Percentiles rank a stretch among this genome's conserved stretches.
phyloP scores from a whole-genome alignment of 2,797 vertebrate genomes.

The Paratrypauchen microcephalus region DNA sequence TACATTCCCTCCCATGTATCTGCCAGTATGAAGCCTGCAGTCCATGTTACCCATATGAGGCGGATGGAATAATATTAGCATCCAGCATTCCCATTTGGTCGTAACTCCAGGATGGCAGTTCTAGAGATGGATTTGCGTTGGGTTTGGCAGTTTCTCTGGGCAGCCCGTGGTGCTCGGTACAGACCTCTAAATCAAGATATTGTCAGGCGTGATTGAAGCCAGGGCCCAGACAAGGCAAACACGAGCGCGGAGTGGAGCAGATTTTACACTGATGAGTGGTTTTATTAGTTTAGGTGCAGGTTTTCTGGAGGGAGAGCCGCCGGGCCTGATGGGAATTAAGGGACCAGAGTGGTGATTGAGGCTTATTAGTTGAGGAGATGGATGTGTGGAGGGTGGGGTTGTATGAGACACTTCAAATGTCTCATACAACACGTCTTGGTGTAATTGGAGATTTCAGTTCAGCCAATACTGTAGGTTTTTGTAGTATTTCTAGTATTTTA shows the following conservation, averaged over 20 bases:
- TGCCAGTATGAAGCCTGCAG: slow-evolving; percentile 60
- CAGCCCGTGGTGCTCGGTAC: slow-evolving; percentile 49
- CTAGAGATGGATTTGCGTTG: slow-evolving; percentile 72
- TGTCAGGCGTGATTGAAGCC: slow-evolving; percentile 74
- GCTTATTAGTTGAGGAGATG: neutral
- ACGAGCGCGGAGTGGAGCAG: slow-evolving; percentile 43
- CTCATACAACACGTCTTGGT: neutral
- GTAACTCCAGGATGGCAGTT: slow-evolving; percentile 71
- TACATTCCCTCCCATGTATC: slow-evolving; percentile 33
- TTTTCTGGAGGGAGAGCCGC: neutral
- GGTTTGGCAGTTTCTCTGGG: slow-evolving; percentile 71
- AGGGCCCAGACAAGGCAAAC: slow-evolving; percentile 51
- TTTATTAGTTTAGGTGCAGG: slow-evolving; percentile 9
- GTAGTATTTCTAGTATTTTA: no score
- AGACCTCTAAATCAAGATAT: slow-evolving; percentile 67
- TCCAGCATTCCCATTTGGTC: slow-evolving; percentile 62
- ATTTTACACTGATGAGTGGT: slow-evolving; percentile 15
- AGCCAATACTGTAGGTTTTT: neutral
- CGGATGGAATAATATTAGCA: slow-evolving; percentile 73
- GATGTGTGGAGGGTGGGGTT: neutral
- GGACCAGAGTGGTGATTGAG: neutral
- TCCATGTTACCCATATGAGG: slow-evolving; percentile 62
- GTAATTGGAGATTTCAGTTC: neutral
- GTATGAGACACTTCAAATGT: neutral
- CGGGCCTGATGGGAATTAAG: slow-evolving; percentile 6